Evolutionary conservation across 2,113 vertebrate genomes (phyloP), one percentile per base, ranked within the genome.

Genomic region (Scalopus aquaticus): DNA sequence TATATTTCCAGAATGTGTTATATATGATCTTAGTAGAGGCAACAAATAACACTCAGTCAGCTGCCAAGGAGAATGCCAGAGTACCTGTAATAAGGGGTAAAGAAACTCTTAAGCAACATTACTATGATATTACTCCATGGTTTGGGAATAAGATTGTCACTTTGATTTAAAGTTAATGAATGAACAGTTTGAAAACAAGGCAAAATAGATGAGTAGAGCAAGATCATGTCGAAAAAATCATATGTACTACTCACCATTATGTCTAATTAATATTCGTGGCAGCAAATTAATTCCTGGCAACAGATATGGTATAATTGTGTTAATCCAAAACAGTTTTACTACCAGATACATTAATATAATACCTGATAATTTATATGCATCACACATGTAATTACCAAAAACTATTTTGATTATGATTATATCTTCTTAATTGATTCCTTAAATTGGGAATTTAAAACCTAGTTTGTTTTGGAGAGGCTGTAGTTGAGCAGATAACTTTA

Each of bases 401-500:
- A n/a, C 3, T 77, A 46, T 62, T 92, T 95, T 83, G 19, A 58
- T 77, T 94, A 65, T 93, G 11, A 93, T 91, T 74, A 28, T 58
- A 51, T 77, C 42, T 79, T 94, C 32, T 79, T 93, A 96, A 78
- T 30, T 83, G 32, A 80, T 83, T 93, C 17, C 12, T 89, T 89
- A 62, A 78, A 69, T 46, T 82, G 28, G 2, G n/a, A 49, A 81
- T 76, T 79, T 93, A 77, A 92, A 96, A 70, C 15, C 2, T 11
- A 88, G 4, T 95, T 82, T 83, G 5, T 86, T 74, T 90, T 74
- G 12, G 84, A 82, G 44, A 88, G 2, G 7, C 12, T 90, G 8
- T 49, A 37, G 13, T 51, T 88, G 44, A 88, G 3, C n/a, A 90
- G 77, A 49, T 84, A 91, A 94, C 91, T 91, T 82, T 32, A 88